Evolutionary conservation across 2,113 vertebrate species (phyloP).

Genomic region (Pluvialis apricaria): DNA sequence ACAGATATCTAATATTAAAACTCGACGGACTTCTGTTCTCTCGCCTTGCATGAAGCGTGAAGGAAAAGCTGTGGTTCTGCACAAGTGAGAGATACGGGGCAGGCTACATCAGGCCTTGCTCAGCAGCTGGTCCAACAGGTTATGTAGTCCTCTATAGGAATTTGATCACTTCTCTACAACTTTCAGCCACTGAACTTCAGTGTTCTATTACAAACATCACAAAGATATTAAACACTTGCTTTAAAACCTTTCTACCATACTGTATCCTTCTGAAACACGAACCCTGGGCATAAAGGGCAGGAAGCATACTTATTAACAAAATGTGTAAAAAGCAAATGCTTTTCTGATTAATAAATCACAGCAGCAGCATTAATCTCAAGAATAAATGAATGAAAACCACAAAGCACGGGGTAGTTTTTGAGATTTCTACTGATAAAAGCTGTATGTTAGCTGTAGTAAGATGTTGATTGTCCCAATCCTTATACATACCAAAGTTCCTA

Average conservation of each 20-base stretch:
- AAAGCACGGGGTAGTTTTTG: not conserved
- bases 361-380: not conserved
- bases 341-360: not conserved
- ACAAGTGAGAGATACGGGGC: accelerated
- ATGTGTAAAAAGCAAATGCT: not conserved
- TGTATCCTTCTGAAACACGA: not conserved
- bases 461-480: not conserved
- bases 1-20: not conserved
- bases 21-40: accelerated
- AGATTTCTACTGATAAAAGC: not conserved
- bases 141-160: not conserved
- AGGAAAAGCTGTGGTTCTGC: not conserved
- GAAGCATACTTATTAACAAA: not conserved
- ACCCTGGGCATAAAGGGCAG: not conserved
- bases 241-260: not conserved
- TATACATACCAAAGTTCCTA: not conserved
- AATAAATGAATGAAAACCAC: not conserved
- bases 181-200: not conserved
- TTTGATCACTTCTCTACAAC: not conserved
- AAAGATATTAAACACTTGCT: not conserved
- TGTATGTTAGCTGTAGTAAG: not conserved
- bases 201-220: not conserved
- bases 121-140: not conserved
- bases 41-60: not conserved
- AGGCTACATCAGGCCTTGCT: not conserved